Base-by-base conservation (phyloP, 2,113 vertebrate genomes). In the Scartelaos histophorus region DNA sequence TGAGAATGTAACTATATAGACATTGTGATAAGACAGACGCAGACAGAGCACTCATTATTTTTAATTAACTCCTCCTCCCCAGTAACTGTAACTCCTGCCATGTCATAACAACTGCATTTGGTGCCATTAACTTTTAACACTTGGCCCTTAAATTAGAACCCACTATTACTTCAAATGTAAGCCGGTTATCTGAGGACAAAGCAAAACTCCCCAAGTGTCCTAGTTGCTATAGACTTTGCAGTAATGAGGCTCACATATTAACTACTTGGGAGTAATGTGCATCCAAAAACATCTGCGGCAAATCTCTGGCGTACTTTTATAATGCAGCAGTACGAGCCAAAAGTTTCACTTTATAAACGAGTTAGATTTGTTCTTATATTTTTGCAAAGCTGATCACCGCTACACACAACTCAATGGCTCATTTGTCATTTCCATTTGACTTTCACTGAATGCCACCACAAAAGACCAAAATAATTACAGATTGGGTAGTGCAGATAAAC, bases 251-350 rank as follows among this genome's bases (percentile, higher is more conserved):
- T 1, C 51, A 45, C 67, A 73, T 80, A 73, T 80, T 71, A 73
- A 82, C 72, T 64, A 71, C 67, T 76, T 67, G 69, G 64, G 70
- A 78, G 83, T 82, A 89, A 88, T 80, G 72, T 67, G 46, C 75
- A 67, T 71, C 53, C 2, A 56, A 69, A 78, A 81, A 64, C 73
- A 81, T 81, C 51, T 74, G 82, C 38, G 72, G 87, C 74, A 74
- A 78, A 76, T 76, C 56, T 57, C 29, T 79, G 78, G 60, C 22
- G n/a, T 57, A 53, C 72, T 49, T 67, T 54, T 71, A 81, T 76
- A 77, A 75, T 75, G 66, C 67, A 53, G 66, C 66, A 71, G 51
- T 66, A 58, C 0, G 25, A 73, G 73, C 78, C 76, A 76, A 76
- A 78, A 76, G 70, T 15, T 73, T 24, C 56, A 72, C 57, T 80